Conservation (phyloP, 92 coral and sea anemone genomes). For the Phenganax marumi region DNA sequence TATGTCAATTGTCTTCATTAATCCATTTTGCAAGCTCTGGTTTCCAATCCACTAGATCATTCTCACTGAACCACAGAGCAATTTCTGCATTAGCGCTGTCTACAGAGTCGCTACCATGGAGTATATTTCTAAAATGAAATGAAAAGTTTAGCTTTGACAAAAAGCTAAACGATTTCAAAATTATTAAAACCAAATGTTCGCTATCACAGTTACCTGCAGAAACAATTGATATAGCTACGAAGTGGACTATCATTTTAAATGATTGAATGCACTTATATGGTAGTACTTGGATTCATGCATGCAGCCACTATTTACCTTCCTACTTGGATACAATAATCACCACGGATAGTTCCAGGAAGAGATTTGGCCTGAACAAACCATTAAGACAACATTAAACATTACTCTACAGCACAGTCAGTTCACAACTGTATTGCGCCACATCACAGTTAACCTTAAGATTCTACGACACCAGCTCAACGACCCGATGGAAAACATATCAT, state of each 20-base stretch:
- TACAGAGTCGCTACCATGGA: conserved; percentile 95
- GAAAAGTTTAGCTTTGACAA: background rate
- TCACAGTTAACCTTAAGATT: no score
- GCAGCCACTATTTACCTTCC: conserved; percentile 61
- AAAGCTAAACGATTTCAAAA: background rate
- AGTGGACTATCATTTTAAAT: background rate
- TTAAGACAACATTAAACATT: background rate
- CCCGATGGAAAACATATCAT: no score
- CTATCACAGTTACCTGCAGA: background rate
- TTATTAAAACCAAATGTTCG: background rate
- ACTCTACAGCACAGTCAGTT: background rate
- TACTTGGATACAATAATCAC: conserved; percentile 86
- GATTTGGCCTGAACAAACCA: conserved; percentile 70
- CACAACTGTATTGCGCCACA: no score
- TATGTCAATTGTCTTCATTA: conserved; percentile 15
- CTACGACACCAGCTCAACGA: no score
- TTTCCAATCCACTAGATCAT: conserved; percentile 71
- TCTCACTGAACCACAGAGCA: conserved; percentile 70
- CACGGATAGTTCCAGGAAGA: conserved; percentile 95
- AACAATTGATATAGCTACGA: background rate
- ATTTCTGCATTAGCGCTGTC: conserved; percentile 89
- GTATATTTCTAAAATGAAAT: conserved; percentile 63
- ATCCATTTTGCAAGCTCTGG: conserved; percentile 51
- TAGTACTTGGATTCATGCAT: background rate
- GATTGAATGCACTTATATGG: background rate